phyloP scores from a whole-genome alignment of 2,113 vertebrate species.

The Gracilinanus agilis region DNA sequence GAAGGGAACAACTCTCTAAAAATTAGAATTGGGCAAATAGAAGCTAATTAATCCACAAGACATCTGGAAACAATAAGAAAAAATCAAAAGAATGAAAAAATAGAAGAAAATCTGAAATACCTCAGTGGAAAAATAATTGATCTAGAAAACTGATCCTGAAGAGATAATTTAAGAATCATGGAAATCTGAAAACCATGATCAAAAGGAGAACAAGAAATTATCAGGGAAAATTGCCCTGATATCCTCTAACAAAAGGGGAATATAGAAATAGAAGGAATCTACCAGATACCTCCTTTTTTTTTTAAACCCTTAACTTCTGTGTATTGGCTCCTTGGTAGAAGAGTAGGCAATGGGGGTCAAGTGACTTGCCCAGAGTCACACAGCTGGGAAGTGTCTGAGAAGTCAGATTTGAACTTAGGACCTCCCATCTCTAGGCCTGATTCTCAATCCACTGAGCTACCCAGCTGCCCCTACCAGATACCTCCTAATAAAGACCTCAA shows the following conservation, averaged over 20 bases:
- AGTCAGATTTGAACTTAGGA: no score
- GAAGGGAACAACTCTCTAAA: not conserved
- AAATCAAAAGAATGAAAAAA: not conserved
- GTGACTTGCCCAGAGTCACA: no score
- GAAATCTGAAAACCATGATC: no score
- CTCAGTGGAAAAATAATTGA: not conserved
- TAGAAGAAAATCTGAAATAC: not conserved
- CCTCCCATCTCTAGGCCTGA: no score
- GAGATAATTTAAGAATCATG: no score
- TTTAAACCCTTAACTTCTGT: no score
- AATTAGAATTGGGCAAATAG: not conserved
- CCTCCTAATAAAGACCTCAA: not conserved
- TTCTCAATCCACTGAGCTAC: no score
- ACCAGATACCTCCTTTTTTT: not conserved
- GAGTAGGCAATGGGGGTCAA: no score
- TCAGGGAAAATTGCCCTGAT: not conserved
- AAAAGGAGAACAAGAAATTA: not conserved
- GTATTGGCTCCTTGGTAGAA: no score
- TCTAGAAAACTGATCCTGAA: not conserved
- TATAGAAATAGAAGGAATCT: no score
- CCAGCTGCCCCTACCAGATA: no score
- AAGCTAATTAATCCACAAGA: not conserved
- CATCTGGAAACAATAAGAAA: not conserved
- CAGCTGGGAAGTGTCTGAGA: no score
- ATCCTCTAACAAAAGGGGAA: not conserved